Evolutionary conservation across 2,113 vertebrate genomes (phyloP).

Genomic region (Coturnix japonica): DNA sequence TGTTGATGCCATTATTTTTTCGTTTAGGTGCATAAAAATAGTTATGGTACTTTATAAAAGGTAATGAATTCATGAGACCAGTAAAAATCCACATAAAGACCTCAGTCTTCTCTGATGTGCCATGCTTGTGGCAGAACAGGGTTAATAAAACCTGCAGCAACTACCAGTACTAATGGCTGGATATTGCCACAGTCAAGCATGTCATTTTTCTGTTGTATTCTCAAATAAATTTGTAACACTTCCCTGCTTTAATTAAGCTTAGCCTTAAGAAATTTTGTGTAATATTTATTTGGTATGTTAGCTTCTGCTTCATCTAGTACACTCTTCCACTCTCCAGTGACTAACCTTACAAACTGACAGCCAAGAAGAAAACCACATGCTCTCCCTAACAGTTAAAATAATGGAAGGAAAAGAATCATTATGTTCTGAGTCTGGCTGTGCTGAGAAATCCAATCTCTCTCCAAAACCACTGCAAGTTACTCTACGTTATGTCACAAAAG

Average conservation of each 20-base stretch:
- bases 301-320: neutral
- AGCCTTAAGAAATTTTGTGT: neutral
- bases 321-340: neutral
- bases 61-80: neutral
- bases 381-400: slow-evolving; percentile 25
- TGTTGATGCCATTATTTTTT: neutral
- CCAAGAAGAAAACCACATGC: slow-evolving; percentile 1
- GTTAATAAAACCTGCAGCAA: neutral
- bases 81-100: neutral
- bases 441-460: slow-evolving; percentile 4
- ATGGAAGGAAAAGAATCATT: slow-evolving; percentile 37
- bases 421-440: neutral
- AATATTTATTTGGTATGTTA: neutral
- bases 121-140: neutral
- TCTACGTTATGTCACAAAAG: neutral
- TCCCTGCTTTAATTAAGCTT: neutral
- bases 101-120: neutral
- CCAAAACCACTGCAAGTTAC: slow-evolving; percentile 15
- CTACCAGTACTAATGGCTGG: neutral
- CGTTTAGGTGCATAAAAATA: neutral
- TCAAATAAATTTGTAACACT: neutral
- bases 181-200: neutral
- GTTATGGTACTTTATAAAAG: neutral
- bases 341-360: neutral
- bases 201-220: neutral